Evolutionary conservation across 2,797 vertebrate genomes (phyloP), one percentile per base, ranked within the genome.

Genomic region (Florisuga fusca): DNA sequence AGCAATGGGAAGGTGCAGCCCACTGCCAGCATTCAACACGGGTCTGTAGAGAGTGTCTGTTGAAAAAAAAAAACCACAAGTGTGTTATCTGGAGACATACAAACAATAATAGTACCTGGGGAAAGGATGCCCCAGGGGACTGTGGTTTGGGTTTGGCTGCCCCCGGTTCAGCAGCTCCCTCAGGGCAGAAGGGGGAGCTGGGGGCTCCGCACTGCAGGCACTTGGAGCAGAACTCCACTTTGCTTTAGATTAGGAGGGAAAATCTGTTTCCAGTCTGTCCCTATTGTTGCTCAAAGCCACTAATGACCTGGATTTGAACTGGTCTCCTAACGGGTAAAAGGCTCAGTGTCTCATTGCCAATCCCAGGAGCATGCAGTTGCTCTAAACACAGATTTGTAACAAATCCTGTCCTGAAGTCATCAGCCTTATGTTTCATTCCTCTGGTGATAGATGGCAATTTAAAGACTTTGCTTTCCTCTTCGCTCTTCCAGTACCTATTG

Each of bases 361-460:
- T 58, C 81, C 41, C 55, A 31, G 83, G 14, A 54, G 63, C 38
- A 26, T 1, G 17, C 64, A 2, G n/a, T 45, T 48, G 50, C 55
- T 91, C 55, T 88, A 43, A 17, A 5, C 48, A 3, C 3, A n/a
- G 94, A 87, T 87, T 73, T 61, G 64, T 87, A 67, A 76, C 71
- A 83, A 94, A 94, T 85, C 87, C 87, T 38, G 48, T 50, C 86
- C 86, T 19, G 4, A 29, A 68, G 58, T 78, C 59, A 48, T 43
- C 86, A 92, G 73, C 84, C 53, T 82, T 22, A 50, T 46, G 51
- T 50, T 59, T 36, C 8, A 5, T 78, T 36, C 6, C 71, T 89
- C 81, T 50, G 87, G 27, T 84, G 79, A 91, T 29, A 68, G 33
- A 57, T 3, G 34, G 51, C 87, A 93, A 93, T 96, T 96, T 74